Percentiles rank a stretch among this genome's conserved stretches.
These are phyloP conservation scores for Lasiurus cinereus DNA, from an alignment of 2,113 vertebrate genomes.

Conservation along the genomic window DNA sequence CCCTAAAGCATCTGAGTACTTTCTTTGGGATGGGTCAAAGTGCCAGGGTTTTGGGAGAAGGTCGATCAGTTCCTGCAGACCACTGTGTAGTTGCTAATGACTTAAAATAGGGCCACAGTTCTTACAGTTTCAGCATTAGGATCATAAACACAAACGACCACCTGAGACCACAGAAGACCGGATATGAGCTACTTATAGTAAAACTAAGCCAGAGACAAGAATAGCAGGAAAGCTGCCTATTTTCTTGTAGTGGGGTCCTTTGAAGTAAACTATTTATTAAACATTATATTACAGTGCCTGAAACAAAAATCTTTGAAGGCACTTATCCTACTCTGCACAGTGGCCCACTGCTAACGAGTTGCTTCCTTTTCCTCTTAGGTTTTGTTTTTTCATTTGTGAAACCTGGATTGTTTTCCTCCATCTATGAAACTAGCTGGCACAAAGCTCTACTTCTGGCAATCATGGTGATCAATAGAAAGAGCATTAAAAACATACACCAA, in stretches of 20 bases:
- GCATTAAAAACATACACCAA: slow-evolving; percentile 60
- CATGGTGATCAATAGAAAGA: slow-evolving; percentile 67
- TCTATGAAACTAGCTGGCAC: slow-evolving; percentile 55
- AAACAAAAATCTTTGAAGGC: slow-evolving; percentile 97
- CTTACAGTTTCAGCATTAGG: slow-evolving; percentile 87
- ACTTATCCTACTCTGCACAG: slow-evolving; percentile 94
- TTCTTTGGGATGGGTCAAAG: slow-evolving; percentile 76
- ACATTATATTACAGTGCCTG: slow-evolving; percentile 92
- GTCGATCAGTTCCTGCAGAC: slow-evolving; percentile 82
- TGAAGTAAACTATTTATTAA: slow-evolving; percentile 98
- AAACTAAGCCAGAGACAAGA: slow-evolving; percentile 93
- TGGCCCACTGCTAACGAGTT: slow-evolving; percentile 96
- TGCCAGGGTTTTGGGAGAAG: slow-evolving; percentile 75
- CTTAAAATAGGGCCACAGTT: slow-evolving; percentile 90
- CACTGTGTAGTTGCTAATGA: slow-evolving; percentile 87
- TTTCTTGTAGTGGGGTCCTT: slow-evolving; percentile 89
- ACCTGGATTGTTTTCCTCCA: slow-evolving; percentile 84
- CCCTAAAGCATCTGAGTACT: slow-evolving; percentile 58
- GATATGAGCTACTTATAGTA: slow-evolving; percentile 99
- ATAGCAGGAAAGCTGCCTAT: slow-evolving; percentile 97
- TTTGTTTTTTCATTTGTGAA: slow-evolving; percentile 90
- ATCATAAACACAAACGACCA: slow-evolving; percentile 96
- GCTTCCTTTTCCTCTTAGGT: slow-evolving; percentile 96
- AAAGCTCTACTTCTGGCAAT: slow-evolving; percentile 27
- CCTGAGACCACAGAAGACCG: slow-evolving; percentile 97